Conservation (phyloP, 2,888 invertebrate species). For the Metallyticus violacea region DNA sequence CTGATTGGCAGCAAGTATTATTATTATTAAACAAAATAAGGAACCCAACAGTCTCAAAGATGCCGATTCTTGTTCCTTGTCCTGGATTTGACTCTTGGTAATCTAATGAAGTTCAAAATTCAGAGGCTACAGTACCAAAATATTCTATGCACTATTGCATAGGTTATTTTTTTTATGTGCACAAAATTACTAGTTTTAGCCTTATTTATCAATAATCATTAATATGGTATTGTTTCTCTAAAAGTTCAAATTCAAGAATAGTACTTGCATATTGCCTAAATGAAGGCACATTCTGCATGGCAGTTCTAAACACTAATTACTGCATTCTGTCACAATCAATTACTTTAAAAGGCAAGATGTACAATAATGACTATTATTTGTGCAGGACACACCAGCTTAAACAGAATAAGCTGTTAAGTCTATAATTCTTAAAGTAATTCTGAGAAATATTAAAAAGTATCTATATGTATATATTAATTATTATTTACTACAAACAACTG, state of each 20-base stretch:
- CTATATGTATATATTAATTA: not conserved
- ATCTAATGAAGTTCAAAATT: too few species aligned
- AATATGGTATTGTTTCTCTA: too few species aligned
- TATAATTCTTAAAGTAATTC: not conserved
- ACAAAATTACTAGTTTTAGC: too few species aligned
- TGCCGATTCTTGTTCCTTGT: too few species aligned
- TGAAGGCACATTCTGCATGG: not conserved
- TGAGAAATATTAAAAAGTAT: not conserved
- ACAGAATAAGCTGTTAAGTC: not conserved
- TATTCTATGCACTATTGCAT: too few species aligned
- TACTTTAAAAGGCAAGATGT: not conserved
- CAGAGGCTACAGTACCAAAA: too few species aligned
- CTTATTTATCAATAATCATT: too few species aligned
- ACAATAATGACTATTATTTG: not conserved
- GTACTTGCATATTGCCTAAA: not conserved
- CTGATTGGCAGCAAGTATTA: too few species aligned
- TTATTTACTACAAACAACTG: not conserved
- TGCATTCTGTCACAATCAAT: not conserved
- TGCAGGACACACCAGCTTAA: not conserved
- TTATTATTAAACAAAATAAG: too few species aligned
- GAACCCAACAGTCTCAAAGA: too few species aligned
- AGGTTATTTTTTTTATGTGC: too few species aligned
- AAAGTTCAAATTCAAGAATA: not conserved
- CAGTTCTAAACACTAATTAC: not conserved
- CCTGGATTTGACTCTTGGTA: too few species aligned